These are phyloP conservation scores for Ceryle rudis DNA, from an alignment of 2,797 vertebrate genomes.

Conservation along the genomic window DNA sequence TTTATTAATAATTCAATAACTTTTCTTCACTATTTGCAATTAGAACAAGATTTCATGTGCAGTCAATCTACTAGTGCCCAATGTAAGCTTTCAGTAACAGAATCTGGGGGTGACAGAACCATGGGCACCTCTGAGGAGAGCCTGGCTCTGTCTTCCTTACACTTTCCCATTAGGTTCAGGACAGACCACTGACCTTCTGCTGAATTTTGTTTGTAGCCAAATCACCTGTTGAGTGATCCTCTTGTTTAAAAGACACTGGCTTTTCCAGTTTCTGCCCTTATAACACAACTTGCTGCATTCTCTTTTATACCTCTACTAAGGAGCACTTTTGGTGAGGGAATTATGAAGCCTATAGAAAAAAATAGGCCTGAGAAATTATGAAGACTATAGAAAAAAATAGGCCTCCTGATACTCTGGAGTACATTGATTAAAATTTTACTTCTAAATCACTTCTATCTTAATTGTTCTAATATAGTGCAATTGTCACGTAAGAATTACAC, in stretches of 20 bases:
- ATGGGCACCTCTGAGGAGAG: background rate
- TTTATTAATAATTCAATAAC: background rate
- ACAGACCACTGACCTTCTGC: background rate
- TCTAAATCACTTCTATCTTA: background rate
- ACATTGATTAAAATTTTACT: background rate
- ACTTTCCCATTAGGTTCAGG: background rate
- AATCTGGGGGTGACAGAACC: background rate
- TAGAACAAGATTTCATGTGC: fast-evolving
- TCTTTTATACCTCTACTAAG: background rate
- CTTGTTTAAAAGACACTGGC: background rate
- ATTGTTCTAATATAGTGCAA: background rate
- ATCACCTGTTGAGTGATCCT: background rate
- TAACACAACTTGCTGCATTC: background rate
- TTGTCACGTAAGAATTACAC: background rate
- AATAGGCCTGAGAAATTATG: background rate
- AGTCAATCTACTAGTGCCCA: background rate
- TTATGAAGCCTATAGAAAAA: background rate
- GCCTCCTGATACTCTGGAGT: background rate
- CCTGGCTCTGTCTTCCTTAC: background rate
- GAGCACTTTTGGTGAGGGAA: background rate
- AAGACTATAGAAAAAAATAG: background rate
- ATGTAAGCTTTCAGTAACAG: background rate
- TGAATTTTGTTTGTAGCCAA: background rate
- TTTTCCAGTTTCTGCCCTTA: background rate
- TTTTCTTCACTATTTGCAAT: background rate